Evolutionary conservation across 2,113 vertebrate genomes (phyloP), one percentile per base, ranked within the genome.

Genomic region (Pelecanoides urinatrix): DNA sequence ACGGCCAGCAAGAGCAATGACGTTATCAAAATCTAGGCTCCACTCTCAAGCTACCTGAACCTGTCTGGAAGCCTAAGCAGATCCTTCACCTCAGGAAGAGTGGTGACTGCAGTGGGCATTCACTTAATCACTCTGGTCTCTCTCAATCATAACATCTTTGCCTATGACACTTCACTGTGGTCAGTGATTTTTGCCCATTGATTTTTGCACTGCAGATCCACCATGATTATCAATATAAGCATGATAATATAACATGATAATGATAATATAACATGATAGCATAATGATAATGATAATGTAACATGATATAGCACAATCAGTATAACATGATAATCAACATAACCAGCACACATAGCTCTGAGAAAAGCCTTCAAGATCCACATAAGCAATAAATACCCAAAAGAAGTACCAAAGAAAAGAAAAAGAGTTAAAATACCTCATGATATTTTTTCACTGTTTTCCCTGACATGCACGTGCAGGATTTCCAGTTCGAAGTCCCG

Each of bases 371-470:
- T 94, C 29, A 58, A 36, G 79, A 91, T 32, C 75, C 44, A 82
- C 2, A 7, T 59, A 61, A 65, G 36, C 27, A 68, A 72, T 15
- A 58, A 78, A 72, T 23, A 66, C 16, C 11, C n/a, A 3, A 76
- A 89, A 53, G 7, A 32, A 93, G 15, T 25, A 44, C 4, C 5
- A 56, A 66, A 72, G 21, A 26, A 45, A 83, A 73, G 34, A 66
- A 17, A n/a, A 61, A 13, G 44, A 59, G 44, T 6, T 8, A 44
- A 82, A 94, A 34, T 98, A 99, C 99, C 99, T 99, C 99, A 0
- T 99, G 99, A 47, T 99, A 98, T 89, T 99, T 99, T 89, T 97
- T 98, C 55, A 98, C 97, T 5, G 98, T 98, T 97, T 99, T 99
- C 47, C 98, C 98, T 29, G 99, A 98, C 58, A 92, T 96, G 40